Conservation (phyloP, 2,113 vertebrate genomes). For the Addax nasomaculatus region DNA sequence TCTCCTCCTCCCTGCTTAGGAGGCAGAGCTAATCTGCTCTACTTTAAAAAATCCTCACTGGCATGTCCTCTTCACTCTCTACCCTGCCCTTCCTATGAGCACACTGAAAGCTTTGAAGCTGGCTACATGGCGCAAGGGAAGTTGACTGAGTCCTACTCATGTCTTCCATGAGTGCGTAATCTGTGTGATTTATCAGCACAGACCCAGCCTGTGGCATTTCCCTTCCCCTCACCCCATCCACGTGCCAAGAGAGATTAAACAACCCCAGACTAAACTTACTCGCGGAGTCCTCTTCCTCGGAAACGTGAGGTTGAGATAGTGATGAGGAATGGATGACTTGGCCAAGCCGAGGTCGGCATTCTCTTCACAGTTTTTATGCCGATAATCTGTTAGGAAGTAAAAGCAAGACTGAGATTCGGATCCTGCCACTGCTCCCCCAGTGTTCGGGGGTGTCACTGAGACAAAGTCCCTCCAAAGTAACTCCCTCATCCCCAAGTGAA, state of each 20-base stretch:
- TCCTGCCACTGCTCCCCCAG: not conserved
- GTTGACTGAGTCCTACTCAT: not conserved
- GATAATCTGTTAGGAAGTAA: conserved; percentile 76
- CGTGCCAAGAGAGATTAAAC: not conserved
- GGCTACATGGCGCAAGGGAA: not conserved
- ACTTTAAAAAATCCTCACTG: not conserved
- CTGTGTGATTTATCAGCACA: not conserved
- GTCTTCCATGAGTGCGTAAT: fast-evolving
- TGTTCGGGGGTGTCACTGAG: not conserved
- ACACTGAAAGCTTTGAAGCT: not conserved
- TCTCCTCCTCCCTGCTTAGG: not conserved
- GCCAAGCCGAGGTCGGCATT: conserved; percentile 80
- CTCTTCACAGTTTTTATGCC: conserved; percentile 84
- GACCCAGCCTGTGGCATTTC: not conserved
- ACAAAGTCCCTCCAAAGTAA: not conserved
- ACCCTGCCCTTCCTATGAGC: not conserved
- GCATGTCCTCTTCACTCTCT: not conserved
- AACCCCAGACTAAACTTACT: conserved; percentile 77
- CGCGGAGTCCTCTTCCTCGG: conserved; percentile 94
- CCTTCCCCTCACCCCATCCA: too few species aligned
- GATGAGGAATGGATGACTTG: conserved; percentile 84
- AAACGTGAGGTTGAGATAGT: conserved; percentile 87
- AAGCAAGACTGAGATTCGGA: not conserved
- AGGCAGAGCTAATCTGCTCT: not conserved
- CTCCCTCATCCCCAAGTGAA: not conserved